Conservation (phyloP, 2,113 vertebrate species). For the Anguilla japonica region DNA sequence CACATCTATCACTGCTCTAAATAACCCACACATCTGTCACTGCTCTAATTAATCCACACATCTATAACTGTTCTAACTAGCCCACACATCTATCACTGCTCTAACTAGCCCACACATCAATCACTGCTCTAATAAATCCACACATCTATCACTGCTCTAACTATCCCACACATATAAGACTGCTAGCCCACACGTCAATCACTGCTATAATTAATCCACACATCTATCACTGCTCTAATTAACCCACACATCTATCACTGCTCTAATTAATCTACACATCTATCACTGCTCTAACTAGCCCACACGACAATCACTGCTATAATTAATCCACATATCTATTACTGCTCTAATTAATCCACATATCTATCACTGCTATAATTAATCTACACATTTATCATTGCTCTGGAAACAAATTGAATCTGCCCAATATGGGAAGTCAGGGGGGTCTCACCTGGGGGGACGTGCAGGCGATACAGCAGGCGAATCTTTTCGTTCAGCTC, state of each 20-base stretch:
- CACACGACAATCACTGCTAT: not conserved
- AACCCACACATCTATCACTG: not conserved
- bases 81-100: too few species aligned
- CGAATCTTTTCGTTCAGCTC: constrained; percentile 94
- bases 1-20: not conserved
- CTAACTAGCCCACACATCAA: too few species aligned
- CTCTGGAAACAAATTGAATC: not conserved
- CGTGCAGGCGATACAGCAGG: constrained; percentile 87
- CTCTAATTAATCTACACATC: not conserved
- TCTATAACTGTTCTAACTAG: too few species aligned
- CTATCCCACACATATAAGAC: too few species aligned
- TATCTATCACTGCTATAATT: not conserved
- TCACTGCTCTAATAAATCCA: too few species aligned
- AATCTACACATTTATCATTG: not conserved
- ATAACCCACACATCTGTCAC: not conserved
- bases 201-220: not conserved
- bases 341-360: not conserved
- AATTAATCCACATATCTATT: not conserved
- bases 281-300: not conserved
- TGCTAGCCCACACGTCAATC: too few species aligned
- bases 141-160: too few species aligned
- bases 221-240: not conserved
- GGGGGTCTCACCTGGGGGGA: constrained; percentile 82
- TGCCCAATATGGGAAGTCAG: not conserved
- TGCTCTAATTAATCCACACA: not conserved